phyloP scores from a whole-genome alignment of 2,113 vertebrate species.

The Ammodytes dubius region DNA sequence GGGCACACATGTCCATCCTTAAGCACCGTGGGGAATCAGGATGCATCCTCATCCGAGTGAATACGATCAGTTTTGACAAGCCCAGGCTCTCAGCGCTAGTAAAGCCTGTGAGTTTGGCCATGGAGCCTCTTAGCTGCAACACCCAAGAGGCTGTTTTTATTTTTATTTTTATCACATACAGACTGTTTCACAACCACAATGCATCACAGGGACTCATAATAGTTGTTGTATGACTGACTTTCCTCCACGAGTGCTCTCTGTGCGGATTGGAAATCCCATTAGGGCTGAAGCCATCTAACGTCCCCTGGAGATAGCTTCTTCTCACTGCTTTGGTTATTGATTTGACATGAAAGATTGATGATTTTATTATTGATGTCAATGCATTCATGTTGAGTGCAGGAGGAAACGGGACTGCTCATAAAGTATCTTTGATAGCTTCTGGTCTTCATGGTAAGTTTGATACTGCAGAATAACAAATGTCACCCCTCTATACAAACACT shows the following conservation, averaged over 20 bases:
- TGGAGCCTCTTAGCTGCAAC: slow-evolving; percentile 49
- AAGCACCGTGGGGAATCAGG: slow-evolving; percentile 29
- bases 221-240: slow-evolving; percentile 35
- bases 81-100: slow-evolving; percentile 31
- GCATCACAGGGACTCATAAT: slow-evolving; percentile 25
- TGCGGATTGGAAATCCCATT: slow-evolving; percentile 20
- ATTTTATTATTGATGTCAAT: slow-evolving; percentile 39
- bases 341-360: slow-evolving; percentile 52
- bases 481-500: background rate
- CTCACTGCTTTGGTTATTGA: slow-evolving; percentile 29
- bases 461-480: background rate
- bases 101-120: slow-evolving; percentile 34
- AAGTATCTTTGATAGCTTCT: slow-evolving; percentile 28
- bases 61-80: slow-evolving; percentile 61
- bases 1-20: slow-evolving; percentile 48
- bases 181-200: slow-evolving; percentile 53
- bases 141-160: slow-evolving; percentile 47
- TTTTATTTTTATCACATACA: slow-evolving; percentile 48
- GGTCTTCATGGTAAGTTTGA: slow-evolving; percentile 18
- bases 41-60: slow-evolving; percentile 47
- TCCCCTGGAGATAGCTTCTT: slow-evolving; percentile 12
- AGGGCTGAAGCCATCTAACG: slow-evolving; percentile 22
- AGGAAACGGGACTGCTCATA: slow-evolving; percentile 12
- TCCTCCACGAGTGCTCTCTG: slow-evolving; percentile 16
- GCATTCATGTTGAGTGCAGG: slow-evolving; percentile 35